These are phyloP conservation scores for Clavelina lepadiformis DNA, from an alignment of 23 tunicate species.

Conservation along the genomic window DNA sequence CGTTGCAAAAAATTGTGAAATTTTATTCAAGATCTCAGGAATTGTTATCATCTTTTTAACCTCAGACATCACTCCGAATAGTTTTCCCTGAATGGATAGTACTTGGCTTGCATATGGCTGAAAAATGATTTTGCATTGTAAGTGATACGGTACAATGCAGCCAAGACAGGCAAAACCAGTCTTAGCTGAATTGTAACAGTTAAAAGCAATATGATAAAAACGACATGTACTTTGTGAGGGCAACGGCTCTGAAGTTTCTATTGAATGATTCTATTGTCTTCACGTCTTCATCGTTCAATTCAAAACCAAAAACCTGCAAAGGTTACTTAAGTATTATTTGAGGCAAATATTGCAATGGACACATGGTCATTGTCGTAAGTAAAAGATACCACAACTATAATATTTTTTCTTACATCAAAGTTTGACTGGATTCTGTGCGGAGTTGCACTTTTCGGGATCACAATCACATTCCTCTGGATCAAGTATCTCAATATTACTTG, in stretches of 20 bases:
- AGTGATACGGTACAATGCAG: too few species aligned
- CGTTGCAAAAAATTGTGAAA: too few species aligned
- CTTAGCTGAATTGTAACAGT: too few species aligned
- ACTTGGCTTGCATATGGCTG: constrained; percentile 50
- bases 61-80: constrained; percentile 57
- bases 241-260: constrained; percentile 48
- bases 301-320: constrained; percentile 68
- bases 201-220: too few species aligned
- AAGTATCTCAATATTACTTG: constrained; percentile 81
- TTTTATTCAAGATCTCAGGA: too few species aligned
- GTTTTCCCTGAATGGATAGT: constrained; percentile 52
- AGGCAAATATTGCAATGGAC: too few species aligned
- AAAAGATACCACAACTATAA: too few species aligned
- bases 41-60: too few species aligned
- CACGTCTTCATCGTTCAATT: constrained; percentile 68
- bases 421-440: constrained; percentile 68
- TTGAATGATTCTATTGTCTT: constrained; percentile 36
- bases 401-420: constrained; percentile 23
- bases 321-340: neutral
- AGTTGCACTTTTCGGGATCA: constrained; percentile 80
- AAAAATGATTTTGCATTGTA: too few species aligned
- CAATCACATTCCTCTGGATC: constrained; percentile 58
- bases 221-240: too few species aligned
- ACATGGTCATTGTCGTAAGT: too few species aligned
- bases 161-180: too few species aligned